These are phyloP conservation scores for Drosophila neonasuta DNA, from an alignment of 2,888 invertebrate genomes.

Conservation along the genomic window DNA sequence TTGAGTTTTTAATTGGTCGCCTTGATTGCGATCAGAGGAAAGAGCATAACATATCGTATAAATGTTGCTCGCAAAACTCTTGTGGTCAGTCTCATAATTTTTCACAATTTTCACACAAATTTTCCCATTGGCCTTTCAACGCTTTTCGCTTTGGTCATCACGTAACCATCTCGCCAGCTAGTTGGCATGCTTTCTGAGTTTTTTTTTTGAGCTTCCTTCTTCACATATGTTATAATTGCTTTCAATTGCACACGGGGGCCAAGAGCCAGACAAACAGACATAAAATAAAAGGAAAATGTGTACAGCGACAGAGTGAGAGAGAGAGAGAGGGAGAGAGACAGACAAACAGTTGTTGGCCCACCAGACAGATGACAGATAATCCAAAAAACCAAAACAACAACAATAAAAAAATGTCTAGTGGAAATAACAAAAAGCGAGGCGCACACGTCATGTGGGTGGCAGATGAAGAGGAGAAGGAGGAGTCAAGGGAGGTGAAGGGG, in stretches of 20 bases:
- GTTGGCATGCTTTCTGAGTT: conserved; percentile 4
- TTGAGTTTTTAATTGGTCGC: conserved; percentile 65
- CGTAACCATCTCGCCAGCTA: conserved; percentile 43
- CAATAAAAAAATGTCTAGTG: conserved; percentile 1
- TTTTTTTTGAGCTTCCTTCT: conserved; percentile 46
- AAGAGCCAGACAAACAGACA: conserved; percentile 53
- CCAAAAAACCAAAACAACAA: conserved; percentile 26
- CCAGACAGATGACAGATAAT: conserved; percentile 70
- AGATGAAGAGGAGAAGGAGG: not conserved
- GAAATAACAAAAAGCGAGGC: conserved; percentile 22
- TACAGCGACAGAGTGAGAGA: conserved; percentile 25
- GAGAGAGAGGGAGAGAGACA: conserved; percentile 41
- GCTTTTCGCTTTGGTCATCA: conserved; percentile 31
- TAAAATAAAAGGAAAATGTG: conserved; percentile 28
- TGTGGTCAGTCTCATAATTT: conserved; percentile 44
- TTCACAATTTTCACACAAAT: conserved; percentile 38
- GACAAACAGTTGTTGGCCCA: conserved; percentile 56
- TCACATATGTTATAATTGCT: conserved; percentile 69
- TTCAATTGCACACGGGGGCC: conserved; percentile 62
- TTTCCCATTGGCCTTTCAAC: conserved; percentile 36
- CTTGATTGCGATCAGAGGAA: conserved; percentile 54
- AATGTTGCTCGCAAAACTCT: conserved; percentile 40
- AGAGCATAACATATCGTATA: conserved; percentile 23
- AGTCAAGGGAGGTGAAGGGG: not conserved
- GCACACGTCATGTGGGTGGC: conserved; percentile 47